These are phyloP conservation scores for Ichneumoninae sp. DNA, from an alignment of 2,888 invertebrate genomes.

Conservation along the genomic window DNA sequence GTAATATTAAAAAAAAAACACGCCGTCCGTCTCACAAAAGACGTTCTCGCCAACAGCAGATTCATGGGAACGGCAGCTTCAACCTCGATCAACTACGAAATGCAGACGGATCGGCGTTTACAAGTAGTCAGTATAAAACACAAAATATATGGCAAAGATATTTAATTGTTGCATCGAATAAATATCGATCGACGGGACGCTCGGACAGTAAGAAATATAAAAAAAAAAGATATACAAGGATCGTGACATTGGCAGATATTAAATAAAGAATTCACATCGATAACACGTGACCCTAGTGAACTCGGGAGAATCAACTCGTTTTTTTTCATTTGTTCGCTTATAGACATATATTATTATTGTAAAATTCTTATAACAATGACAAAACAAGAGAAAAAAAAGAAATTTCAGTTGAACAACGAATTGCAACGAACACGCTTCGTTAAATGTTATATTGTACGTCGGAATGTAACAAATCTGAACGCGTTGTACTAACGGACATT, in stretches of 20 bases:
- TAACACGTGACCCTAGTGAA: slow-evolving; percentile 19
- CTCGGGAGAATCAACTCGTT: slow-evolving; percentile 18
- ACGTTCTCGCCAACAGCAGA: background rate
- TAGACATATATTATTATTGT: slow-evolving; percentile 28
- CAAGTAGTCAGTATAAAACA: background rate
- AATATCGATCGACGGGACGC: slow-evolving; percentile 11
- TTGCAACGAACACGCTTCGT: slow-evolving; percentile 42
- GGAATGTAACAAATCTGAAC: slow-evolving; percentile 63
- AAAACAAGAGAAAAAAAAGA: slow-evolving; percentile 14
- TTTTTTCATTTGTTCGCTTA: slow-evolving; percentile 8
- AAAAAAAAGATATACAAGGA: slow-evolving; percentile 9
- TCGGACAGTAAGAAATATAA: background rate
- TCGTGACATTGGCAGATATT: slow-evolving; percentile 31
- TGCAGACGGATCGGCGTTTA: slow-evolving; percentile 6
- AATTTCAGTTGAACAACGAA: slow-evolving; percentile 33
- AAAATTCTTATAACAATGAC: slow-evolving; percentile 54
- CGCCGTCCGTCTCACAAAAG: background rate
- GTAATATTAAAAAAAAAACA: slow-evolving; percentile 16
- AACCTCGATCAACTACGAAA: slow-evolving; percentile 20
- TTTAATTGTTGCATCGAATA: slow-evolving; percentile 22
- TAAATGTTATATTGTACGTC: slow-evolving; percentile 42
- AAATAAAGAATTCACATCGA: slow-evolving; percentile 40
- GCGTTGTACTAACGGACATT: slow-evolving; percentile 31
- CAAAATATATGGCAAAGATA: slow-evolving; percentile 4
- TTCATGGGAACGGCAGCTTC: background rate